phyloP scores from a whole-genome alignment of 1,140 invertebrate genomes.

The Cherax quadricarinatus region DNA sequence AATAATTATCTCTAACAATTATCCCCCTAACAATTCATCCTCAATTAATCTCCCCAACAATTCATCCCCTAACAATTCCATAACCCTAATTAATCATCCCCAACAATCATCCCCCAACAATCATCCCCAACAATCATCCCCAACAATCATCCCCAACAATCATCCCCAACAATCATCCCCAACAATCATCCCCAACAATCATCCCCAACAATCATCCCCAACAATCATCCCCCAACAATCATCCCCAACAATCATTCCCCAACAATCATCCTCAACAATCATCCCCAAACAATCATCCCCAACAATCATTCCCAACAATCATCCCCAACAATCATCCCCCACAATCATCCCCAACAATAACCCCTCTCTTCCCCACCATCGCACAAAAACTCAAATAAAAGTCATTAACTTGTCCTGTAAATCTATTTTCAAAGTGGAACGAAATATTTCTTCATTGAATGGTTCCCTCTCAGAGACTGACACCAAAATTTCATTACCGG shows the following conservation, averaged over 20 bases:
- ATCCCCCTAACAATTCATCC: too few relatives aligned
- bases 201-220: too few relatives aligned
- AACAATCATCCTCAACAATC: background rate
- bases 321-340: too few relatives aligned
- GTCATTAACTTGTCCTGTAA: slow-evolving; percentile 66
- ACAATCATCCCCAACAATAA: background rate
- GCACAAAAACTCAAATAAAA: background rate
- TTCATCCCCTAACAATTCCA: background rate
- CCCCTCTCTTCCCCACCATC: background rate
- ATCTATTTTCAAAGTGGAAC: slow-evolving; percentile 67
- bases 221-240: background rate
- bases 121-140: background rate
- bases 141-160: too few relatives aligned
- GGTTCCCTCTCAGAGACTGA: slow-evolving; percentile 62
- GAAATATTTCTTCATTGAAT: slow-evolving; percentile 67
- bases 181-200: too few relatives aligned
- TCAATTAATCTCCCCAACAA: too few relatives aligned
- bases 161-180: too few relatives aligned
- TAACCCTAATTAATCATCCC: background rate
- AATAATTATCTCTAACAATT: too few relatives aligned
- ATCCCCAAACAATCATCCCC: too few relatives aligned
- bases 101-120: too few relatives aligned
- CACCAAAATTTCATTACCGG: slow-evolving; percentile 67
- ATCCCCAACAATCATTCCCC: background rate
- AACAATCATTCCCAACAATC: too few relatives aligned